These are phyloP conservation scores for Apogon talboti DNA, from an alignment of 2,797 vertebrate species.

Conservation along the genomic window DNA sequence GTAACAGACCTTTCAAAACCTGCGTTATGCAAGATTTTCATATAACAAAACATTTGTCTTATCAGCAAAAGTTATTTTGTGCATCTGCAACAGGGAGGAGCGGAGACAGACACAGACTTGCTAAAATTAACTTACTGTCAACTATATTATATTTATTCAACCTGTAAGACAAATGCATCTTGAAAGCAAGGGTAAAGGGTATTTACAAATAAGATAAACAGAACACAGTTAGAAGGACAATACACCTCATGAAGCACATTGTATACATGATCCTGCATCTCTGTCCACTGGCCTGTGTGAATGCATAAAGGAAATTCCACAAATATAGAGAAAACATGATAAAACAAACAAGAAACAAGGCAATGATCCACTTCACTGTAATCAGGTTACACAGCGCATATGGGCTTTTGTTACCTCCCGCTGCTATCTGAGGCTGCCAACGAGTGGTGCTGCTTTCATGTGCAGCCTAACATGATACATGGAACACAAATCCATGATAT, in stretches of 20 bases:
- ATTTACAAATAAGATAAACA: background rate
- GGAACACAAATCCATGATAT: conserved; percentile 16
- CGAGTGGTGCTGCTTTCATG: background rate
- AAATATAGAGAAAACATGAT: background rate
- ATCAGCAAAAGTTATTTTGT: conserved; percentile 31
- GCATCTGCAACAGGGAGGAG: conserved; percentile 21
- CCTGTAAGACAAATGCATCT: background rate
- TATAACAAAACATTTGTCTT: conserved; percentile 32
- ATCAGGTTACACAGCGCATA: conserved; percentile 37
- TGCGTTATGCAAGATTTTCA: conserved; percentile 25
- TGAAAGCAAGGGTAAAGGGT: background rate
- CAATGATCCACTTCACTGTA: conserved; percentile 6
- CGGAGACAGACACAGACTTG: conserved; percentile 9
- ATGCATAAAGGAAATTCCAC: background rate
- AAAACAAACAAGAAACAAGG: background rate
- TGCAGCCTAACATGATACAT: background rate
- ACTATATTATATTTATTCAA: conserved; percentile 19
- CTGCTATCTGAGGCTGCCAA: conserved; percentile 19
- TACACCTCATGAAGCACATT: background rate
- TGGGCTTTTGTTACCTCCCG: conserved; percentile 11
- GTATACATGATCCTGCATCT: background rate
- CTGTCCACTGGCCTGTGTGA: background rate
- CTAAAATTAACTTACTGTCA: conserved; percentile 37
- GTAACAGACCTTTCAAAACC: conserved; percentile 35
- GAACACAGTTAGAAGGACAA: background rate